A percentile compares a stretch with the other conserved stretches of the same genome.
Evolutionary conservation across 1,140 invertebrate genomes (phyloP).

Genomic region (Drosophila virilis): DNA sequence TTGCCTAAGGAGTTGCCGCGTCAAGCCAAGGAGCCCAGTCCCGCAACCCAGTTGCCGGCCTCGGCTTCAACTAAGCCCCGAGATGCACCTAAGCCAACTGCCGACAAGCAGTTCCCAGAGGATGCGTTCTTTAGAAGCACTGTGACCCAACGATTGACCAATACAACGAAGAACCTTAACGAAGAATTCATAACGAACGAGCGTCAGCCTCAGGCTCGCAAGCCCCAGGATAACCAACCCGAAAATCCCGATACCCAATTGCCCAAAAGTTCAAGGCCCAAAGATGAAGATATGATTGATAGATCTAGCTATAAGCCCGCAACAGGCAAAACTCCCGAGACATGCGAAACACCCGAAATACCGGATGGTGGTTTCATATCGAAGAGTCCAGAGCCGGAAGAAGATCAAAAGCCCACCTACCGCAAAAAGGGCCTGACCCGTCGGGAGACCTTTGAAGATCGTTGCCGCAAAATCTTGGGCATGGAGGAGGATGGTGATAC

Average conservation of each 20-base stretch:
- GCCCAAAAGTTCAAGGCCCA: not conserved
- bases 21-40: constrained; percentile 7
- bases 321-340: not conserved
- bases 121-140: constrained; percentile 55
- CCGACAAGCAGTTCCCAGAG: constrained; percentile 31
- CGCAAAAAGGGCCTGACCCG: constrained; percentile 80
- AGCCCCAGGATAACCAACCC: not conserved
- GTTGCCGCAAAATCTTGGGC: constrained; percentile 88
- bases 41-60: constrained; percentile 21
- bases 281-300: constrained; percentile 11
- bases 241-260: not conserved
- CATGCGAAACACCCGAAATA: constrained; percentile 37
- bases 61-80: not conserved
- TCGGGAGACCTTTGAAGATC: constrained; percentile 89
- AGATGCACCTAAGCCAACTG: not conserved
- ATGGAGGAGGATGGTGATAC: constrained; percentile 85
- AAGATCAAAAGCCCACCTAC: constrained; percentile 51
- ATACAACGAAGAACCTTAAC: constrained; percentile 54
- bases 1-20: constrained; percentile 5
- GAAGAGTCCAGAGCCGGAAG: constrained; percentile 51
- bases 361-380: constrained; percentile 73
- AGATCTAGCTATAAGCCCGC: constrained; percentile 1
- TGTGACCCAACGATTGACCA: constrained; percentile 46
- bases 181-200: constrained; percentile 76
- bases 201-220: constrained; percentile 39